Evolutionary conservation across 2,113 vertebrate genomes (phyloP).

Genomic region (Hippoglossus stenolepis): DNA sequence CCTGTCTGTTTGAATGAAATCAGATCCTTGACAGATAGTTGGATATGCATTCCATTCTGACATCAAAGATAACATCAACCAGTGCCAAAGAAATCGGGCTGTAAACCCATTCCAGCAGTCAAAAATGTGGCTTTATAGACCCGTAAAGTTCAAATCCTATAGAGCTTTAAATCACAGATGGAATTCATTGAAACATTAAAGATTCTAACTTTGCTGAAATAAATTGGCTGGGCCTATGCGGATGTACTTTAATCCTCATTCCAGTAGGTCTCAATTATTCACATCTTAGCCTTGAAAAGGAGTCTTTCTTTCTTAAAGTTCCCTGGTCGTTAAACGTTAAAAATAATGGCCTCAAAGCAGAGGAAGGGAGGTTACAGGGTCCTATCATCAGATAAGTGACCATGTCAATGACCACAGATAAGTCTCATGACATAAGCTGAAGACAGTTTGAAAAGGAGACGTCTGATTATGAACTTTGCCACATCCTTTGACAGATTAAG

Average conservation of each 20-base stretch:
- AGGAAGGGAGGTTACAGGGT: slow-evolving; percentile 38
- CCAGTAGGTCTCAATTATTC: slow-evolving; percentile 37
- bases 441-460: background rate
- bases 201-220: slow-evolving; percentile 51
- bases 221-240: slow-evolving; percentile 41
- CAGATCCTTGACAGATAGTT: slow-evolving; percentile 59
- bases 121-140: slow-evolving; percentile 61
- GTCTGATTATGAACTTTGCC: background rate
- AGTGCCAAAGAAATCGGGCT: slow-evolving; percentile 63
- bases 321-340: slow-evolving; percentile 26
- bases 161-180: slow-evolving; percentile 50
- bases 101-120: slow-evolving; percentile 57
- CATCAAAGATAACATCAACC: slow-evolving; percentile 67
- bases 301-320: background rate
- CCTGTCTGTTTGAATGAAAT: slow-evolving; percentile 57
- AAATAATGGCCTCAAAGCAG: slow-evolving; percentile 27
- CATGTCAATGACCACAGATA: background rate
- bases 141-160: slow-evolving; percentile 60
- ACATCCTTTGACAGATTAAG: background rate
- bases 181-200: slow-evolving; percentile 50
- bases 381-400: background rate
- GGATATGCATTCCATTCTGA: slow-evolving; percentile 62
- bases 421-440: background rate
- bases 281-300: slow-evolving; percentile 15
- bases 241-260: slow-evolving; percentile 50